Evolutionary conservation across 2,113 vertebrate genomes (phyloP).

Genomic region (Puffinus mauretanicus): DNA sequence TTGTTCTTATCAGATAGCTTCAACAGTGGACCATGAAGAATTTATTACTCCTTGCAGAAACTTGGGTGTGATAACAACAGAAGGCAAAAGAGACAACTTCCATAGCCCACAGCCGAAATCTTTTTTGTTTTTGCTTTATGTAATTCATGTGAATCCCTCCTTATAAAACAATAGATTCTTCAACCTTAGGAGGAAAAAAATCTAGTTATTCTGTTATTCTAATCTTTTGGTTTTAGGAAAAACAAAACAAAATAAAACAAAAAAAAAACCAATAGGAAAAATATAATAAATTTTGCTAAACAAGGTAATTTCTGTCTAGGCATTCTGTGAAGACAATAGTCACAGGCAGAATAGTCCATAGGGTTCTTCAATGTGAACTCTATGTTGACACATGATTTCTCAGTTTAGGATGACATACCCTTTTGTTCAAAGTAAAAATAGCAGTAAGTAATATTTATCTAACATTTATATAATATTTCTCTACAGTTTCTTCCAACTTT

Average conservation of each 20-base stretch:
- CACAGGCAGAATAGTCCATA: background rate
- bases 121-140: background rate
- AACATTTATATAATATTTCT: background rate
- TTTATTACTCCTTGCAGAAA: background rate
- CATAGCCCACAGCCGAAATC: accelerated
- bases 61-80: background rate
- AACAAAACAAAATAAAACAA: background rate
- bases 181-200: background rate
- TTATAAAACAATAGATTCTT: background rate
- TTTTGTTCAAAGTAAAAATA: background rate
- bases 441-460: background rate
- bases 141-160: background rate
- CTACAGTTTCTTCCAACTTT: background rate
- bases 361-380: background rate
- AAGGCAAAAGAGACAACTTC: background rate
- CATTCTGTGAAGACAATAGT: background rate
- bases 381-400: background rate
- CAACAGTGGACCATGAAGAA: background rate
- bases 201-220: background rate
- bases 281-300: background rate
- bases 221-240: background rate
- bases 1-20: background rate
- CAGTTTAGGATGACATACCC: background rate
- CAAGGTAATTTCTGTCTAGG: background rate
- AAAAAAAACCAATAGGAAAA: background rate